Percentiles rank a stretch among this genome's conserved stretches.
These are phyloP conservation scores for Heliconius cydno DNA, from an alignment of 2,888 invertebrate species.

Conservation along the genomic window DNA sequence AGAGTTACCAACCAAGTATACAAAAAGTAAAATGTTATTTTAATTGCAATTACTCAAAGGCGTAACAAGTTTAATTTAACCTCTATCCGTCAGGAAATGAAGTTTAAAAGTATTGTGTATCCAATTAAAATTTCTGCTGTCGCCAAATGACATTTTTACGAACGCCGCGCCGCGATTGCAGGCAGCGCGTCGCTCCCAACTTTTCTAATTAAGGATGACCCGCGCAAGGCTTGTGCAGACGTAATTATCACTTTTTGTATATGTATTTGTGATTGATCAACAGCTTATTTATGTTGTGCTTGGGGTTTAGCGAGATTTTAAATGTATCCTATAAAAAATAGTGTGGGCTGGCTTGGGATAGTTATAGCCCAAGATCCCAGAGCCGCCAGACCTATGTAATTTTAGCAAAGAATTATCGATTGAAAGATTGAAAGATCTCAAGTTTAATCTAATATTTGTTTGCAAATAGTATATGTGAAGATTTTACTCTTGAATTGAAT, in stretches of 20 bases:
- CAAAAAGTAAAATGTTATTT: conserved; percentile 15
- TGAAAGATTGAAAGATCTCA: no score
- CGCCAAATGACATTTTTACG: conserved; percentile 60
- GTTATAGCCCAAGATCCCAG: no score
- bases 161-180: conserved; percentile 48
- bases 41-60: conserved; percentile 26
- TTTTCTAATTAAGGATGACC: conserved; percentile 67
- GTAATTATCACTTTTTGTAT: conserved; percentile 31
- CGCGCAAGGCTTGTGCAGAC: conserved; percentile 30
- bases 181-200: conserved; percentile 51
- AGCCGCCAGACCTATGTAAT: no score
- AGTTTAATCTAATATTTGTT: no score
- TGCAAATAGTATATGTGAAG: no score
- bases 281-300: not conserved
- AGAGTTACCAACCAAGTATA: not conserved
- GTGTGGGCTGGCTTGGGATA: no score
- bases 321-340: not conserved
- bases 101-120: conserved; percentile 57
- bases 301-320: not conserved
- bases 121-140: conserved; percentile 65
- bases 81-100: conserved; percentile 33
- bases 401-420: no score
- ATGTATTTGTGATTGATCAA: conserved; percentile 10
- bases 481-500: no score
- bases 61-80: conserved; percentile 31